Conservation (phyloP, 2,888 invertebrate species). For the Drosophila macrospina region DNA sequence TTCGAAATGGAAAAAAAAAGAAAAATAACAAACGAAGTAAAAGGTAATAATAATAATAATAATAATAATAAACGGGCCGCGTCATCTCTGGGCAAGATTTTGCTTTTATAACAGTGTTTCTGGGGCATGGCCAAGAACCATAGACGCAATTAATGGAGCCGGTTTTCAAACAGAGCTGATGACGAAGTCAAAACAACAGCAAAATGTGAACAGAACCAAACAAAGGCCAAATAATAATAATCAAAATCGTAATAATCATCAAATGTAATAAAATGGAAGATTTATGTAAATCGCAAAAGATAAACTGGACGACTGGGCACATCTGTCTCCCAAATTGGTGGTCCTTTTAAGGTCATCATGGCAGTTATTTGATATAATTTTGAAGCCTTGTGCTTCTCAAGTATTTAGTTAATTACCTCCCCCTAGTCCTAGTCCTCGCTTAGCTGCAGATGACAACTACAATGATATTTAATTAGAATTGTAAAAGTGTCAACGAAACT, state of each 20-base stretch:
- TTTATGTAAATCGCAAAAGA: conserved; percentile 74
- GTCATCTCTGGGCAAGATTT: conserved; percentile 38
- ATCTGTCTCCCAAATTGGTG: conserved; percentile 34
- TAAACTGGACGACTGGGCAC: conserved; percentile 45
- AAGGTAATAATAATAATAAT: conserved; percentile 22
- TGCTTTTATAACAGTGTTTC: conserved; percentile 40
- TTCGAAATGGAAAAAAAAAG: conserved; percentile 39
- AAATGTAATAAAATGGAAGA: conserved; percentile 67
- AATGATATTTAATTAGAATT: conserved; percentile 54
- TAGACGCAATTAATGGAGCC: conserved; percentile 55
- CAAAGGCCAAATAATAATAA: conserved; percentile 60
- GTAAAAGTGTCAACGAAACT: conserved; percentile 33
- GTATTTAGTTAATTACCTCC: conserved; percentile 51
- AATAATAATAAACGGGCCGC: conserved; percentile 8
- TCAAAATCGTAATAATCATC: conserved; percentile 54
- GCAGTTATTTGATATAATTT: conserved; percentile 33
- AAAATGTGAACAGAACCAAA: conserved; percentile 47
- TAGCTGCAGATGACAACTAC: conserved; percentile 36
- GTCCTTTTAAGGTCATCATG: conserved; percentile 43
- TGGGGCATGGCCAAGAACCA: conserved; percentile 68
- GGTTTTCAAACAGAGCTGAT: conserved; percentile 43
- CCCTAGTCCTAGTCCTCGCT: too few relatives aligned
- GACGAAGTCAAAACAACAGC: conserved; percentile 31
- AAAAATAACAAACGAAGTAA: conserved; percentile 26
- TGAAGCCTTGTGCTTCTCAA: conserved; percentile 8